Percentiles rank a stretch among this genome's conserved stretches.
Evolutionary conservation across 2,888 invertebrate genomes (phyloP).

Genomic region (Lycaena phlaeas): DNA sequence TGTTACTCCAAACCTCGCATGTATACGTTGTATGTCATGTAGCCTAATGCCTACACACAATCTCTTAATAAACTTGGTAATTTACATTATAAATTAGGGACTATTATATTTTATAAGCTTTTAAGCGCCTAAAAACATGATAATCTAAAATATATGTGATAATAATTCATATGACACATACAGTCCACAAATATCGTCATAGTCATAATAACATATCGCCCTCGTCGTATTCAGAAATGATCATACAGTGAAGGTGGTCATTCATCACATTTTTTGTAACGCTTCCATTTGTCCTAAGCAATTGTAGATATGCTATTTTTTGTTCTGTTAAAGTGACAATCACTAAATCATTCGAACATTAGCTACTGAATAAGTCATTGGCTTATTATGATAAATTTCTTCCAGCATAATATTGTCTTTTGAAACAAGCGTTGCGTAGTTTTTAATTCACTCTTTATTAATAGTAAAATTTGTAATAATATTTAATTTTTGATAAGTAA

Average conservation of each 20-base stretch:
- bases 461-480: too few species aligned
- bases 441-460: too few species aligned
- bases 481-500: too few species aligned
- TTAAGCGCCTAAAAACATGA: too few species aligned
- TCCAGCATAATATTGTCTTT: too few species aligned
- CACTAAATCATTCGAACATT: slow-evolving; percentile 7
- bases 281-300: slow-evolving; percentile 6
- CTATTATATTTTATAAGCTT: too few species aligned
- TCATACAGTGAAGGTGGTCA: slow-evolving; percentile 5
- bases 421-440: background rate
- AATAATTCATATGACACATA: background rate
- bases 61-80: too few species aligned
- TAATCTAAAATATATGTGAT: too few species aligned
- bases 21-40: too few species aligned
- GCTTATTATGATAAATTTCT: background rate
- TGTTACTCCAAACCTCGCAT: too few species aligned
- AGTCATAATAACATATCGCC: background rate
- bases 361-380: slow-evolving; percentile 6
- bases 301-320: slow-evolving; percentile 4
- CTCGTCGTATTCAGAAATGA: background rate
- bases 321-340: slow-evolving; percentile 2
- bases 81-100: too few species aligned
- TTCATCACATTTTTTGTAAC: slow-evolving; percentile 4
- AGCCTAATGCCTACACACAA: too few species aligned
- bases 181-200: background rate